Conservation (phyloP, 1,140 invertebrate genomes). For the Lordiphosa clarofinis region DNA sequence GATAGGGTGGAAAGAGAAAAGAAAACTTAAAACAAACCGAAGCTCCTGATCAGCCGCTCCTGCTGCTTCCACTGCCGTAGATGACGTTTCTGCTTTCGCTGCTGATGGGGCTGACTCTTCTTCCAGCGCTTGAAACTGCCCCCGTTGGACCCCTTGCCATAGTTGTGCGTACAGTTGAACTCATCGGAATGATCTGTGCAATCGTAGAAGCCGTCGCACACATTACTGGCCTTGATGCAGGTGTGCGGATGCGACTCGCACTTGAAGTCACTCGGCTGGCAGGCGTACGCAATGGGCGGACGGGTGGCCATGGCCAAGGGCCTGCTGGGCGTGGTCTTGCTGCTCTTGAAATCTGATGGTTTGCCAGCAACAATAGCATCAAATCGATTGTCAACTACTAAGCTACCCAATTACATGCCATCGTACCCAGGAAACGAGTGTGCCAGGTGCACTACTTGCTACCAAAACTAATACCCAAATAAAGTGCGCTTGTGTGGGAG, state of each 20-base stretch:
- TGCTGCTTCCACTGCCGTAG: conserved; percentile 25
- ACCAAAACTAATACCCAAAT: too few species aligned
- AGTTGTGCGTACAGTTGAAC: conserved; percentile 82
- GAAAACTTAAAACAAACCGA: conserved; percentile 56
- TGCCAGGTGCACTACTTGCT: too few species aligned
- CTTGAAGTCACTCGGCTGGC: conserved; percentile 74
- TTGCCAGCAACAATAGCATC: conserved; percentile 5
- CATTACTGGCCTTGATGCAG: conserved; percentile 83
- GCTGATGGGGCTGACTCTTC: conserved; percentile 23
- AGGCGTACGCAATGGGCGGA: conserved; percentile 33
- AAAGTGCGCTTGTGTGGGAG: too few species aligned
- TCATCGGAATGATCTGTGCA: conserved; percentile 88
- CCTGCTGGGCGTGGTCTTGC: conserved; percentile 37
- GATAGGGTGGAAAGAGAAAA: conserved; percentile 7
- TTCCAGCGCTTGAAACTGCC: conserved; percentile 59
- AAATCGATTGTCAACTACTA: background rate
- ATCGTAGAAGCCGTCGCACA: conserved; percentile 86
- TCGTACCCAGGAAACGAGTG: too few species aligned
- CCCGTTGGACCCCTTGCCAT: background rate
- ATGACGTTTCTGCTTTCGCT: conserved; percentile 6
- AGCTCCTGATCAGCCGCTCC: conserved; percentile 26
- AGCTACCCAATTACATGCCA: background rate
- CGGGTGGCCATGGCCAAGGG: conserved; percentile 15
- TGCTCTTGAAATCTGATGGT: conserved; percentile 53
- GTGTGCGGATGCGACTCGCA: conserved; percentile 77